Conservation (phyloP, 2,888 invertebrate species). For the Venustoraphidia nigricollis region DNA sequence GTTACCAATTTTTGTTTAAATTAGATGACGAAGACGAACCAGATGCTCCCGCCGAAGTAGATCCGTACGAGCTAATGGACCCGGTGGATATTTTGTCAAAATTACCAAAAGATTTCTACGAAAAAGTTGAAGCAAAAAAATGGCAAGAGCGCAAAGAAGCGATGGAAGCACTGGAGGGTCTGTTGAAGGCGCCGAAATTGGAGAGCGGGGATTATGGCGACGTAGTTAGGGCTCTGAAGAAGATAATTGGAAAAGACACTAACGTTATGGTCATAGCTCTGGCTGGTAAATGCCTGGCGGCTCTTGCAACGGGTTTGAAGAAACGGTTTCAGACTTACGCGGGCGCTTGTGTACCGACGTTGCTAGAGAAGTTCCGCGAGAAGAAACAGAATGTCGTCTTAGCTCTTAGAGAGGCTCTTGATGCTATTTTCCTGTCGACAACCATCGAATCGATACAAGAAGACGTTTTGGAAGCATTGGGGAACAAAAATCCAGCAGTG, state of each 20-base stretch:
- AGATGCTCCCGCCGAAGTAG: constrained; percentile 42
- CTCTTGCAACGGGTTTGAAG: constrained; percentile 72
- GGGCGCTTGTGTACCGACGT: constrained; percentile 51
- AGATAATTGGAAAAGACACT: constrained; percentile 69
- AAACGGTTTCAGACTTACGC: constrained; percentile 80
- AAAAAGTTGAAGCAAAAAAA: constrained; percentile 85
- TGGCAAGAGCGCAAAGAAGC: constrained; percentile 95
- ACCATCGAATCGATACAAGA: constrained; percentile 72
- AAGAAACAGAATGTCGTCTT: constrained; percentile 84
- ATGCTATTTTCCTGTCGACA: constrained; percentile 72
- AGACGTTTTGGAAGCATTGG: constrained; percentile 69
- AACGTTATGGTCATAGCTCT: constrained; percentile 87
- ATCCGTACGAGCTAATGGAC: constrained; percentile 80
- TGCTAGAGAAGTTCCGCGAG: constrained; percentile 94
- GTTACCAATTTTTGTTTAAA: constrained; percentile 20
- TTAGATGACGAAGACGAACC: constrained; percentile 43
- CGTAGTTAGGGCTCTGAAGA: constrained; percentile 71
- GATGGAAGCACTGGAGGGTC: constrained; percentile 63
- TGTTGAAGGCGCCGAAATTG: constrained; percentile 68
- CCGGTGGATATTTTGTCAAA: constrained; percentile 88
- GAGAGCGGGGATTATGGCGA: constrained; percentile 89
- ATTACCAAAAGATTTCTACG: constrained; percentile 89
- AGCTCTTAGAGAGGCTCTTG: constrained; percentile 77
- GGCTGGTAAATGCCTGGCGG: constrained; percentile 68
- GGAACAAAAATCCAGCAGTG: constrained; percentile 82